Evolutionary conservation across 2,113 vertebrate genomes (phyloP).

Genomic region (Ranitomeya variabilis): DNA sequence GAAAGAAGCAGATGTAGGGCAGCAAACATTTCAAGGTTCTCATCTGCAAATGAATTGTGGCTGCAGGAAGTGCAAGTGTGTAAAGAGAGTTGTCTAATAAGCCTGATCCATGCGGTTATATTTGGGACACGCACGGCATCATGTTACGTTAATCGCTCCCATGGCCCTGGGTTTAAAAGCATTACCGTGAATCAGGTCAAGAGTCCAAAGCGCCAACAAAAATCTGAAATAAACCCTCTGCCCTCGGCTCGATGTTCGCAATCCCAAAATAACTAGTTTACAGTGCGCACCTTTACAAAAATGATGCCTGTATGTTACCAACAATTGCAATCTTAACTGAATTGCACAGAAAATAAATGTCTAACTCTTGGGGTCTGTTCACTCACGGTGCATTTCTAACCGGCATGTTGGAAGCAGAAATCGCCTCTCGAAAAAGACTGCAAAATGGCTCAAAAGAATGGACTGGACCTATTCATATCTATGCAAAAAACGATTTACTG

Average conservation of each 20-base stretch:
- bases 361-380: no score
- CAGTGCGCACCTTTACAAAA: no score
- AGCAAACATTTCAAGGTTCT: background rate
- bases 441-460: no score
- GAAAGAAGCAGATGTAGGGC: background rate
- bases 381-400: no score
- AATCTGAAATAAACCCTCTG: slow-evolving; percentile 48
- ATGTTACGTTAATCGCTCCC: slow-evolving; percentile 53
- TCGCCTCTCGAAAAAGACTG: no score
- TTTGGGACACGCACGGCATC: slow-evolving; percentile 50
- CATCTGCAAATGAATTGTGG: slow-evolving; percentile 12
- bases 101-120: slow-evolving; percentile 52
- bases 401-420: no score
- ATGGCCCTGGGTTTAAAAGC: slow-evolving; percentile 50
- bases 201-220: slow-evolving; percentile 47
- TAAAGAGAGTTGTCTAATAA: slow-evolving; percentile 39
- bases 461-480: no score
- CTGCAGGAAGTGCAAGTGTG: slow-evolving; percentile 50
- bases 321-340: no score
- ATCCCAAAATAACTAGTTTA: slow-evolving; percentile 35
- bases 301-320: no score
- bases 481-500: no score
- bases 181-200: slow-evolving; percentile 56
- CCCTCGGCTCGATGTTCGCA: slow-evolving; percentile 36
- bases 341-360: no score